phyloP scores from a whole-genome alignment of 2,113 vertebrate species.

The Bagarius yarrelli region DNA sequence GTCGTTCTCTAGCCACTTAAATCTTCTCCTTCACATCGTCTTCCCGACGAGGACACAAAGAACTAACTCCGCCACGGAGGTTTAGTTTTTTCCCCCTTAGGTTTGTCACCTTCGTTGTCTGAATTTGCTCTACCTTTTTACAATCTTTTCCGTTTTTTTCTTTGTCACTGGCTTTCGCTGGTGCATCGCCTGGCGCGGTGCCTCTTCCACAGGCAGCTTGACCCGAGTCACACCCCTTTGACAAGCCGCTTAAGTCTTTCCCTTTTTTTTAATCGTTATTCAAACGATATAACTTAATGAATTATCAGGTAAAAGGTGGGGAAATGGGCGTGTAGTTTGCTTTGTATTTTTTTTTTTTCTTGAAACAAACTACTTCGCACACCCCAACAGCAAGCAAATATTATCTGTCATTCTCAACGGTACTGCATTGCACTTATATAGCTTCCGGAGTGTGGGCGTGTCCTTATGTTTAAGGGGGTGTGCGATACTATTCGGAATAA shows the following conservation, averaged over 20 bases:
- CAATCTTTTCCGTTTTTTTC: conserved; percentile 80
- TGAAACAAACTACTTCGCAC: conserved; percentile 35
- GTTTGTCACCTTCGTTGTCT: conserved; percentile 41
- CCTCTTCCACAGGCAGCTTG: conserved; percentile 72
- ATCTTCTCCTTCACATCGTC: conserved; percentile 66
- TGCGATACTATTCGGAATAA: not conserved
- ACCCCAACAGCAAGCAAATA: not conserved
- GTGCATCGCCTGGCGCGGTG: conserved; percentile 77
- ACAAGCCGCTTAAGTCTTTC: conserved; percentile 16
- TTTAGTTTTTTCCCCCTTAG: conserved; percentile 44
- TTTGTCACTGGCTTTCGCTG: conserved; percentile 77
- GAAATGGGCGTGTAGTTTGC: conserved; percentile 40
- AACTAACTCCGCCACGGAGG: conserved; percentile 36
- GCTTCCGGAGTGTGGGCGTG: conserved; percentile 13
- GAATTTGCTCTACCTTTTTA: conserved; percentile 79
- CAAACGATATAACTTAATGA: not conserved
- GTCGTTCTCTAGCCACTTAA: not conserved
- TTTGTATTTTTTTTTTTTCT: conserved; percentile 6
- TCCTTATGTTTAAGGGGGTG: conserved; percentile 5
- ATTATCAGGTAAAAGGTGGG: not conserved
- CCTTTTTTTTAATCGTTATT: not conserved
- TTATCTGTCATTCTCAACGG: not conserved
- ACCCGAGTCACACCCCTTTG: conserved; percentile 48
- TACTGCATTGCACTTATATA: conserved; percentile 36
- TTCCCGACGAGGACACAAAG: conserved; percentile 50